Evolutionary conservation across 2,888 invertebrate genomes (phyloP).

Genomic region (Galerucella pusilla): DNA sequence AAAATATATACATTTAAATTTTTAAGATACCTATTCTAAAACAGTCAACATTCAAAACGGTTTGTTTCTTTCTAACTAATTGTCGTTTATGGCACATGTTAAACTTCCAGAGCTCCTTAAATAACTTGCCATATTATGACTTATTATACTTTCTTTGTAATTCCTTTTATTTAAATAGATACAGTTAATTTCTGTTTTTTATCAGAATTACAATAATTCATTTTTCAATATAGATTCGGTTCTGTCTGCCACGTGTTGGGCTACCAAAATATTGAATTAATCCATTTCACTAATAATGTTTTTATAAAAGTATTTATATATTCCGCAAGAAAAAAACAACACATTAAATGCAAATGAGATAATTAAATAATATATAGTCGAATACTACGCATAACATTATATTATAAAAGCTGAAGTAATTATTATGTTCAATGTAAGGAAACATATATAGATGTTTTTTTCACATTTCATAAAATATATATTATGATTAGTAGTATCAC

Average conservation of each 20-base stretch:
- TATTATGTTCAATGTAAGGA: background rate
- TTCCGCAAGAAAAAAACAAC: background rate
- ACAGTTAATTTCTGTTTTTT: background rate
- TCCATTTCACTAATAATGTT: background rate
- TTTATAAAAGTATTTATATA: conserved; percentile 1
- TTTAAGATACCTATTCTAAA: too few relatives aligned
- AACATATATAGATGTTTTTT: too few relatives aligned
- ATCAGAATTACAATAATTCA: too few relatives aligned
- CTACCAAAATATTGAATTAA: background rate
- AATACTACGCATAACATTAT: background rate
- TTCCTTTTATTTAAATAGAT: background rate
- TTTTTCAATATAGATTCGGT: background rate
- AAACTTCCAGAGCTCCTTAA: too few relatives aligned
- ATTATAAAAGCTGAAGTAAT: background rate
- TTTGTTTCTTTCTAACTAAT: too few relatives aligned
- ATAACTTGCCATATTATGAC: too few relatives aligned
- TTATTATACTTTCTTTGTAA: too few relatives aligned
- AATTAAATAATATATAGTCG: background rate
- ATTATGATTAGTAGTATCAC: too few relatives aligned
- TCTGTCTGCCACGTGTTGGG: background rate
- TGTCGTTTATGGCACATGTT: too few relatives aligned
- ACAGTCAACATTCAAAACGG: too few relatives aligned
- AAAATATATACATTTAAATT: too few relatives aligned
- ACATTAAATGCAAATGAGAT: background rate
- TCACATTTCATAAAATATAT: too few relatives aligned